These are phyloP conservation scores for Taenioides sp. DNA, from an alignment of 2,797 vertebrate genomes.

Conservation along the genomic window DNA sequence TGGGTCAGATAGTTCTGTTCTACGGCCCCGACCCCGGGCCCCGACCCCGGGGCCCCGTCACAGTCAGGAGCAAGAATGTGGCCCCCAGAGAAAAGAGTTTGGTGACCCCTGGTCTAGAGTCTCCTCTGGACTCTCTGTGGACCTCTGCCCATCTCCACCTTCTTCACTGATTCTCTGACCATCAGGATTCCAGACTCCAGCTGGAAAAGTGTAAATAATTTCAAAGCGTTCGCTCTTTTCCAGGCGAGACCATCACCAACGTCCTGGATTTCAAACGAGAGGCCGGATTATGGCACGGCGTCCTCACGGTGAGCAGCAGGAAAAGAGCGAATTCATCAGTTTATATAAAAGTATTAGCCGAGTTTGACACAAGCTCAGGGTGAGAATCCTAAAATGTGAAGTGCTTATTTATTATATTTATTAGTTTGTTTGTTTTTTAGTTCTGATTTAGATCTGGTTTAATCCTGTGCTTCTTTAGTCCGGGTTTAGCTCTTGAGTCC, in stretches of 20 bases:
- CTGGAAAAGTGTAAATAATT: no score
- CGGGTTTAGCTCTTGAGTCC: no score
- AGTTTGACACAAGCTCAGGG: slow-evolving; percentile 21
- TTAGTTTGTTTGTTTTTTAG: no score
- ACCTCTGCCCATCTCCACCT: slow-evolving; percentile 21
- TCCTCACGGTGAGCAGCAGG: slow-evolving; percentile 88
- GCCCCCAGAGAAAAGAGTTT: no score
- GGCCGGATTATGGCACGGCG: slow-evolving; percentile 94
- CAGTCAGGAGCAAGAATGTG: no score
- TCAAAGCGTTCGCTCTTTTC: slow-evolving; percentile 32
- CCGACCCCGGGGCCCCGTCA: no score
- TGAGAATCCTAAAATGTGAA: slow-evolving; percentile 6
- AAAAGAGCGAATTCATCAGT: slow-evolving; percentile 16
- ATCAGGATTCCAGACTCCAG: neutral
- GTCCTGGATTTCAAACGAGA: slow-evolving; percentile 98
- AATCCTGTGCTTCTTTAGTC: neutral
- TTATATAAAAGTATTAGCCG: slow-evolving; percentile 29
- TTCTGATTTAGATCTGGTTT: neutral
- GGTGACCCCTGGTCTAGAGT: no score
- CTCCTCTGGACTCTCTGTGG: neutral
- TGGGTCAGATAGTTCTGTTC: no score
- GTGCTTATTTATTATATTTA: neutral
- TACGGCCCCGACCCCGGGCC: no score
- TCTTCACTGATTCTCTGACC: slow-evolving; percentile 2
- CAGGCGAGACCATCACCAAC: slow-evolving; percentile 92